Base-by-base conservation (phyloP, 2,888 invertebrate species). In the Euzophera pinguis region DNA sequence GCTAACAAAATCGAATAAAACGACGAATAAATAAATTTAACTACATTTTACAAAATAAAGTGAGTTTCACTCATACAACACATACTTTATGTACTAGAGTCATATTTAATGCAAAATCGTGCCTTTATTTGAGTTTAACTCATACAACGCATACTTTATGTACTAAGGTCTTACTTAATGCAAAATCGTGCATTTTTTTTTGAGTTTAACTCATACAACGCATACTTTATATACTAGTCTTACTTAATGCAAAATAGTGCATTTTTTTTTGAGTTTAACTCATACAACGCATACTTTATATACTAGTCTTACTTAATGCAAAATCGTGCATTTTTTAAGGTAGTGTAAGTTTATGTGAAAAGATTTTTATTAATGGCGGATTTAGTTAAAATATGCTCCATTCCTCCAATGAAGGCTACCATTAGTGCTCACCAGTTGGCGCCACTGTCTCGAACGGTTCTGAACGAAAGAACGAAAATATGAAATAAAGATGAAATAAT, bases 41-140 rank as follows among this genome's bases (percentile, higher is more conserved):
- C 14, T 50, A 32, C n/a, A n/a, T 14, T n/a, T 39, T 22, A 3
- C 22, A 3, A 22, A 29, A 41, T n/a, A n/a, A n/a, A n/a, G n/a
- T 50, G 49, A 50, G 49, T 50, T 39, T 6, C 27, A 50, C 49
- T 50, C 49, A 10, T 32, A 45, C 27, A 45, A 45, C 39, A 14
- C 32, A 29, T 29, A 12, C 43, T 29, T 29, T 29, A 32, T 16
- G 32, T 16, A 10, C 6, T 32, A n/a, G 45, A 10, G 32, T 45
- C 45, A 16, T 45, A 9, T 9, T 8, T 5, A 14, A 14, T 45
- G 45, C 45, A 34, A 45, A 16, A 45, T 32, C 45, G 14, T 45
- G 6, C 10, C 14, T 9, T 9, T 14, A n/a, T n/a, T 29, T 50
- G 49, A 50, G 49, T 50, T 39, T 6, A 38, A 50, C 49, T 50